phyloP scores from a whole-genome alignment of 2,888 invertebrate genomes.

The Stegophylla sp. region DNA sequence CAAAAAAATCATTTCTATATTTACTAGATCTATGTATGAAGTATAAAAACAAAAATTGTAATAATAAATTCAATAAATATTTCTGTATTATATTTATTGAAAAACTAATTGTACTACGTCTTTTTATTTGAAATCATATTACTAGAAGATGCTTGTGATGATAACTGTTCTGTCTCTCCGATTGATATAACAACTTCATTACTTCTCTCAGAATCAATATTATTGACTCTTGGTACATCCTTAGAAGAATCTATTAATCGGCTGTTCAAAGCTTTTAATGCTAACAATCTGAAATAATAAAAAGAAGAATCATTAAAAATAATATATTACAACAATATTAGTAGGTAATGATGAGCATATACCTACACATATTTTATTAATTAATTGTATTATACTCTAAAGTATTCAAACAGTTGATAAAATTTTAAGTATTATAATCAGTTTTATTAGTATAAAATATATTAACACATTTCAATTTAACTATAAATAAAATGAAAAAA shows the following conservation, averaged over 20 bases:
- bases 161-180: conserved; percentile 30
- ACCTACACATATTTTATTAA: too few relatives aligned
- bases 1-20: background rate
- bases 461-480: too few relatives aligned
- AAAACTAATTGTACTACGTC: conserved; percentile 16
- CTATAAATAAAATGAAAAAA: too few relatives aligned
- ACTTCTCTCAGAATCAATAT: conserved; percentile 15
- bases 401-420: too few relatives aligned
- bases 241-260: conserved; percentile 34
- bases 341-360: too few relatives aligned
- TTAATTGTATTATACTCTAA: too few relatives aligned
- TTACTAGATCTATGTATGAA: background rate
- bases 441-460: too few relatives aligned
- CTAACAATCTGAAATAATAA: conserved; percentile 81
- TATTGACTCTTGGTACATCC: conserved; percentile 16
- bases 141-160: background rate
- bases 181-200: conserved; percentile 45
- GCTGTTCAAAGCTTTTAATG: conserved; percentile 84
- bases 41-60: background rate
- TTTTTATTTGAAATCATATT: conserved; percentile 12
- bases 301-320: conserved; percentile 48
- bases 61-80: background rate
- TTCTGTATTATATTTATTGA: background rate
- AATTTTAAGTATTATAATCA: too few relatives aligned
- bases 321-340: background rate